phyloP scores from a whole-genome alignment of 2,113 vertebrate genomes.

The Eudyptes chrysolophus region DNA sequence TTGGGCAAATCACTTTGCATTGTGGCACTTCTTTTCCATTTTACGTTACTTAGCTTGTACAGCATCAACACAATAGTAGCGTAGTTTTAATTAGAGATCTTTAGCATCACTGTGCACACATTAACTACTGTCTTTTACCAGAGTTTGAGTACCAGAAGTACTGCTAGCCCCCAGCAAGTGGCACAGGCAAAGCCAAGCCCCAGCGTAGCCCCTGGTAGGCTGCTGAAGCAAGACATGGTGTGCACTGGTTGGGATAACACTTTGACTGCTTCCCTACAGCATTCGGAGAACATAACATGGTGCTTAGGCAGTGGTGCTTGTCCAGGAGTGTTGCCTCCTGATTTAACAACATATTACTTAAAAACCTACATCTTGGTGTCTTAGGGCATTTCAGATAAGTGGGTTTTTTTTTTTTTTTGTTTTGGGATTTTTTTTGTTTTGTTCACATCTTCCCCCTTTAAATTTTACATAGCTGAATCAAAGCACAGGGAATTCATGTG shows the following conservation, averaged over 20 bases:
- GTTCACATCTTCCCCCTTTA: neutral
- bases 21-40: neutral
- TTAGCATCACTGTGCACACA: neutral
- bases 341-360: neutral
- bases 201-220: fast-evolving
- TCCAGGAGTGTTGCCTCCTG: neutral
- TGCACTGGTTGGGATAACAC: neutral
- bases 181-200: neutral
- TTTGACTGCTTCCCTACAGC: neutral
- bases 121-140: neutral
- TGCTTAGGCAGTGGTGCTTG: neutral
- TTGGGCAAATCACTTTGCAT: neutral
- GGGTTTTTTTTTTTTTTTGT: neutral
- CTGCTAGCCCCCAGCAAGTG: too few relatives aligned
- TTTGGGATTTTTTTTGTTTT: neutral
- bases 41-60: neutral
- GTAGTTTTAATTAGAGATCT: neutral
- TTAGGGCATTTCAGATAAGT: neutral
- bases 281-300: neutral
- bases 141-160: neutral
- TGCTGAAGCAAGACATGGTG: neutral
- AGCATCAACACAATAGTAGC: neutral
- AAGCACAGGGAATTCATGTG: neutral
- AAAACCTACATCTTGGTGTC: neutral
- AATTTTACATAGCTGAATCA: neutral